A percentile compares a stretch with the other conserved stretches of the same genome.
phyloP scores from a whole-genome alignment of 2,113 vertebrate genomes.

The Leucoraja erinaceus region DNA sequence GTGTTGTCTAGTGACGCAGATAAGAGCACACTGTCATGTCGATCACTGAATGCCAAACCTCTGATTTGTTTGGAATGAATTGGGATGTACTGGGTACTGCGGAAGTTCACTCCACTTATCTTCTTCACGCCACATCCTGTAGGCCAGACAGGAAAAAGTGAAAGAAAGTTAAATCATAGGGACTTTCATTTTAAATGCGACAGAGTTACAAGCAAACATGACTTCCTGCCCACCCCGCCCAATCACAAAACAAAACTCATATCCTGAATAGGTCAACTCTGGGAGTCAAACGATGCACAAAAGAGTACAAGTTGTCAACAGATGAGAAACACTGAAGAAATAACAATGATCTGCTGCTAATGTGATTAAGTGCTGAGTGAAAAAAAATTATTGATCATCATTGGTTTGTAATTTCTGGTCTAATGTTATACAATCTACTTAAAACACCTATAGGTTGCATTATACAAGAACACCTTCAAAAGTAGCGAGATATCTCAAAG shows the following conservation, averaged over 20 bases:
- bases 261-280: background rate
- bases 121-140: slow-evolving; percentile 91
- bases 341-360: background rate
- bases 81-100: slow-evolving; percentile 84
- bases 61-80: slow-evolving; percentile 88
- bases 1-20: slow-evolving; percentile 86
- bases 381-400: background rate
- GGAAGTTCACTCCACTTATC: slow-evolving; percentile 79
- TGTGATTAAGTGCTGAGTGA: background rate
- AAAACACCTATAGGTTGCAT: no score
- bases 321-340: background rate
- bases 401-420: background rate
- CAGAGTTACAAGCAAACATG: background rate
- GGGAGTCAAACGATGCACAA: background rate
- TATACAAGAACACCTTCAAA: no score
- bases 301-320: background rate
- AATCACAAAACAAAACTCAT: background rate
- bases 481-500: background rate
- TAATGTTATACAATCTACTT: background rate
- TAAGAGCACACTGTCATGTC: slow-evolving; percentile 72
- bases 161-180: background rate
- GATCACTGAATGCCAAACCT: slow-evolving; percentile 73
- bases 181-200: background rate
- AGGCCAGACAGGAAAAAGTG: background rate
- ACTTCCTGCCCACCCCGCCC: background rate